Evolutionary conservation across 2,113 vertebrate species (phyloP), one percentile per base, ranked within the genome.

Genomic region (Apistogramma diplotaenia): DNA sequence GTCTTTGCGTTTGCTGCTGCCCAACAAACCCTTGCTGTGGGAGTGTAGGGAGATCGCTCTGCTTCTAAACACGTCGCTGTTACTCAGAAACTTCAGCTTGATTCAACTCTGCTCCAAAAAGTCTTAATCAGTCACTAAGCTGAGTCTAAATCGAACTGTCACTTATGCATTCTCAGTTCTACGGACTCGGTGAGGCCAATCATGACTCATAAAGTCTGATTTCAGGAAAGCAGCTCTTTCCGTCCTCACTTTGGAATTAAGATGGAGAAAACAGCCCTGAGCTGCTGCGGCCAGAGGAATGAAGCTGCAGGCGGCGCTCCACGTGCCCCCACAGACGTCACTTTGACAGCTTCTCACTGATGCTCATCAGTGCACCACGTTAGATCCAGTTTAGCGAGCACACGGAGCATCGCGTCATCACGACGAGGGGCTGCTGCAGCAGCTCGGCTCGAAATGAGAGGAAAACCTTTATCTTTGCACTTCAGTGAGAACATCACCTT

Each of bases 331-430:
- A 37, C 72, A 76, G 46, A 60, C 82, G 81, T 37, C 21, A 83
- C 77, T 89, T 93, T 87, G n/a, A 86, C 87, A 87, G 76, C 85
- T 79, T 87, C 76, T 87, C 72, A 70, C 78, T 85, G 76, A 76
- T 81, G 82, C 73, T 60, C 16, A 8, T 83, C 4, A 0, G 49
- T 73, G 79, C 83, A 88, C 80, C 82, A 72, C 74, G 67, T 76
- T 62, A 21, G 78, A 72, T 88, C 61, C 33, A 85, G 65, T 49
- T 87, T 84, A 77, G 71, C 84, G 67, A 76, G 81, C 76, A 85
- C 58, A 80, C 29, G 77, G 53, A 9, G 27, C 25, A 70, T 71
- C 23, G 55, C 5, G 79, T 87, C 79, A 67, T 10, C 31, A 21
- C 25, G 35, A 79, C 79, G 29, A 77, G 46, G 74, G 57, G 55